phyloP scores from a whole-genome alignment of 2,888 invertebrate genomes.

The Lithosia quadra region DNA sequence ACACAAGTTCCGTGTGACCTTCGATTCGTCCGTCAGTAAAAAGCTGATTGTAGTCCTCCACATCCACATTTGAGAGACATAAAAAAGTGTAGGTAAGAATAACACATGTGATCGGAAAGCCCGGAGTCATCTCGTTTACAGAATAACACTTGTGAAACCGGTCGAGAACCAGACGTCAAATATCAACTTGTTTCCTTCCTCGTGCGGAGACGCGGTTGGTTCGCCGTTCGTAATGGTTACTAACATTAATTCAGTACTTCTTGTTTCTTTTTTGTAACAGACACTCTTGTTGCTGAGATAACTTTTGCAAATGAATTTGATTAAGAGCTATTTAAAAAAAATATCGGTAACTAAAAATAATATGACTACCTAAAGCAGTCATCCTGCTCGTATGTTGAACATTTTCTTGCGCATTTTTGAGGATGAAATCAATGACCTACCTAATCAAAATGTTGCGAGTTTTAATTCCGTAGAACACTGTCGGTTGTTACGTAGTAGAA shows the following conservation, averaged over 20 bases:
- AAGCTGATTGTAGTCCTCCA: conserved; percentile 70
- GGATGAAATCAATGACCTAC: neutral
- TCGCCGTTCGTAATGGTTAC: conserved; percentile 28
- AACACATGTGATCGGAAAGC: conserved; percentile 79
- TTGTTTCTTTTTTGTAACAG: conserved; percentile 23
- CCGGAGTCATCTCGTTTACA: conserved; percentile 83
- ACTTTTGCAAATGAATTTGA: conserved; percentile 9
- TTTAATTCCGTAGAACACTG: too few relatives aligned
- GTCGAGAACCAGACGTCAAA: conserved; percentile 75
- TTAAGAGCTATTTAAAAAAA: neutral
- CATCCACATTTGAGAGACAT: conserved; percentile 54
- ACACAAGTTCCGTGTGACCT: conserved; percentile 79
- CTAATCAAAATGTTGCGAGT: too few relatives aligned
- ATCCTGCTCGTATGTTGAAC: neutral
- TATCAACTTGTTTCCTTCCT: conserved; percentile 86
- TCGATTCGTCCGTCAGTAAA: conserved; percentile 74
- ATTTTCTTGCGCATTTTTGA: neutral
- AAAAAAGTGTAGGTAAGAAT: conserved; percentile 59
- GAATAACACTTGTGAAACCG: conserved; percentile 86
- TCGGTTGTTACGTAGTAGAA: too few relatives aligned
- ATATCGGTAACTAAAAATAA: too few relatives aligned
- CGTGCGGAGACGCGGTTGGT: conserved; percentile 59
- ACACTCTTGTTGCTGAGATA: conserved; percentile 6
- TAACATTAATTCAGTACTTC: conserved; percentile 40
- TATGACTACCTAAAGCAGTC: neutral